Percentiles rank a stretch among this genome's conserved stretches.
Conservation (phyloP, 35 echinoderm and acorn worm genomes). For the Stichopus chloronotus region DNA sequence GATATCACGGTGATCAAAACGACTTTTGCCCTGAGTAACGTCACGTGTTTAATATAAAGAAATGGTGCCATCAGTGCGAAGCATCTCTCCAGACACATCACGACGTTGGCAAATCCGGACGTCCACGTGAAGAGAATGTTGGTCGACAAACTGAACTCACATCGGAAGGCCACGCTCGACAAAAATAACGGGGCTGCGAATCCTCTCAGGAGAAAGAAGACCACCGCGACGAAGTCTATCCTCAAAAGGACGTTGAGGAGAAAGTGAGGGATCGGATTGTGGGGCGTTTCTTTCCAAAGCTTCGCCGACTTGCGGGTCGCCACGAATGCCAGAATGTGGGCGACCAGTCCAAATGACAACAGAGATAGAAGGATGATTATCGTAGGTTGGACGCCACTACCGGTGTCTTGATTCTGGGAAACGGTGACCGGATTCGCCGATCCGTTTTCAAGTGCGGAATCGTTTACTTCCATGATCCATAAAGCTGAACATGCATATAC, state of each 20-base stretch:
- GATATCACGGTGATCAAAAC: not conserved
- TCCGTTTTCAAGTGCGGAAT: not conserved
- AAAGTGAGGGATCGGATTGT: slow-evolving; percentile 5
- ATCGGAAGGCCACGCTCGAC: not conserved
- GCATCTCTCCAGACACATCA: slow-evolving; percentile 36
- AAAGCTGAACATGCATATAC: too few relatives aligned
- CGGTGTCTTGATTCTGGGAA: not conserved
- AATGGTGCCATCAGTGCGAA: slow-evolving; percentile 31
- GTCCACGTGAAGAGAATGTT: slow-evolving; percentile 40
- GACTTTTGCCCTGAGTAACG: slow-evolving; percentile 18
- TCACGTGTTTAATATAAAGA: slow-evolving; percentile 23
- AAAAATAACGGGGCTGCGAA: not conserved
- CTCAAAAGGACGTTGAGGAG: slow-evolving; percentile 1
- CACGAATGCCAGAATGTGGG: slow-evolving; percentile 19
- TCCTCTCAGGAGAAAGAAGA: slow-evolving; percentile 35
- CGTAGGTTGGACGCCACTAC: not conserved
- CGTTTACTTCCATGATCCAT: not conserved
- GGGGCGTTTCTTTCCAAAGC: slow-evolving; percentile 18
- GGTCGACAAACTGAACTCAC: slow-evolving; percentile 41
- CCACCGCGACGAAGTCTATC: slow-evolving; percentile 28
- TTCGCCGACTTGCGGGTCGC: slow-evolving; percentile 29
- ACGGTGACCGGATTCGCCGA: not conserved
- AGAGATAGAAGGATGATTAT: not conserved
- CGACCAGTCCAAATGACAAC: slow-evolving; percentile 12
- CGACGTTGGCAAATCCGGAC: slow-evolving; percentile 42